These are phyloP conservation scores for Augochlorella aurata DNA, from an alignment of 2,888 invertebrate species.

Conservation along the genomic window DNA sequence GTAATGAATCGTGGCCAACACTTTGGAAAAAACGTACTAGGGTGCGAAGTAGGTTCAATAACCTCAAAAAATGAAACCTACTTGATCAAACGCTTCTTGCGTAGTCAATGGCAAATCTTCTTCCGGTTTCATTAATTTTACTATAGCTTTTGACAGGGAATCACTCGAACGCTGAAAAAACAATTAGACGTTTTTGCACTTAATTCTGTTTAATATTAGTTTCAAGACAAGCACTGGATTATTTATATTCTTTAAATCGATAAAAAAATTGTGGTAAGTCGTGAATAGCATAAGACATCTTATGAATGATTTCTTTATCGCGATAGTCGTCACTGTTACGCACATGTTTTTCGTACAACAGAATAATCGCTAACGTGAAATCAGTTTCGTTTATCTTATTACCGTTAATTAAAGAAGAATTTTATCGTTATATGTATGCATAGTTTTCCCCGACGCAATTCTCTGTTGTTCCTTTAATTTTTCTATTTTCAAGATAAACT, in stretches of 20 bases:
- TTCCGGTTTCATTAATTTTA: slow-evolving; percentile 50
- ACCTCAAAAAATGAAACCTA: slow-evolving; percentile 10
- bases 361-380: too few relatives aligned
- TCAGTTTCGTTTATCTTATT: too few relatives aligned
- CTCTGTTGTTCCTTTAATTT: neutral
- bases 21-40: too few relatives aligned
- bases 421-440: neutral
- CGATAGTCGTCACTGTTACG: neutral
- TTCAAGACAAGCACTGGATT: neutral
- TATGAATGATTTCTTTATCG: neutral
- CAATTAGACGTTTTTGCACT: neutral
- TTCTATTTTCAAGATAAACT: slow-evolving; percentile 34
- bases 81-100: slow-evolving; percentile 39
- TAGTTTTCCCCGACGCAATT: neutral
- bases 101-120: slow-evolving; percentile 52
- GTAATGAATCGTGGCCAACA: too few relatives aligned
- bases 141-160: slow-evolving; percentile 44
- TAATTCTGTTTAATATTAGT: too few relatives aligned
- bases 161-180: slow-evolving; percentile 51
- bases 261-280: too few relatives aligned
- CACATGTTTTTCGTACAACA: too few relatives aligned
- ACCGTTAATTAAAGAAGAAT: too few relatives aligned
- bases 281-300: neutral
- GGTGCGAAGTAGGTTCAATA: neutral
- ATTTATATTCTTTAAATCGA: too few relatives aligned